A percentile compares a stretch with the other conserved stretches of the same genome.
phyloP scores from a whole-genome alignment of 2,888 invertebrate genomes.

The Mylabris sibirica region DNA sequence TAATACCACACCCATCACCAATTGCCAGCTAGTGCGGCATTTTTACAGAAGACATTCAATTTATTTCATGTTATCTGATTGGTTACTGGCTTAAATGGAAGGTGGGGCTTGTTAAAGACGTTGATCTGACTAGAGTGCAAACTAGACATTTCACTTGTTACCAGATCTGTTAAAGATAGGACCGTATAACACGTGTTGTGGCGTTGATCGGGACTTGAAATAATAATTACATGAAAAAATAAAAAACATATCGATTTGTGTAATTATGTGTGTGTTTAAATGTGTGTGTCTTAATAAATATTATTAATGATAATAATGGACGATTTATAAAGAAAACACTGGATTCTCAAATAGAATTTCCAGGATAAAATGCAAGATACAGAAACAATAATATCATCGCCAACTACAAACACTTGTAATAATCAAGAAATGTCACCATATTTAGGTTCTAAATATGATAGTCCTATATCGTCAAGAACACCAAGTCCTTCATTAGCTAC shows the following conservation, averaged over 20 bases:
- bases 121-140: constrained; percentile 50
- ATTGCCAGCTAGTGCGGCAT: constrained; percentile 43
- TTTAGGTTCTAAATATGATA: constrained; percentile 57
- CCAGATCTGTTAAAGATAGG: constrained; percentile 58
- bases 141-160: constrained; percentile 58
- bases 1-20: constrained; percentile 38
- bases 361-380: constrained; percentile 59
- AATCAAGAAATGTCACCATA: constrained; percentile 58
- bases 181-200: constrained; percentile 46
- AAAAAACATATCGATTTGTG: constrained; percentile 26
- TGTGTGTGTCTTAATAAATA: constrained; percentile 19
- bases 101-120: constrained; percentile 51
- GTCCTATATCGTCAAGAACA: constrained; percentile 59
- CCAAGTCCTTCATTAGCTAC: constrained; percentile 64
- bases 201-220: constrained; percentile 12
- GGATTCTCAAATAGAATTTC: not conserved
- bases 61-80: constrained; percentile 43
- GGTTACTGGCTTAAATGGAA: constrained; percentile 36
- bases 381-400: constrained; percentile 50
- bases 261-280: constrained; percentile 26
- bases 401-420: constrained; percentile 29
- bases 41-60: constrained; percentile 45
- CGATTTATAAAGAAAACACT: not conserved
- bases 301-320: constrained; percentile 9
- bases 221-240: constrained; percentile 24